phyloP scores from a whole-genome alignment of 1,140 invertebrate species.

The Linepithema humile region DNA sequence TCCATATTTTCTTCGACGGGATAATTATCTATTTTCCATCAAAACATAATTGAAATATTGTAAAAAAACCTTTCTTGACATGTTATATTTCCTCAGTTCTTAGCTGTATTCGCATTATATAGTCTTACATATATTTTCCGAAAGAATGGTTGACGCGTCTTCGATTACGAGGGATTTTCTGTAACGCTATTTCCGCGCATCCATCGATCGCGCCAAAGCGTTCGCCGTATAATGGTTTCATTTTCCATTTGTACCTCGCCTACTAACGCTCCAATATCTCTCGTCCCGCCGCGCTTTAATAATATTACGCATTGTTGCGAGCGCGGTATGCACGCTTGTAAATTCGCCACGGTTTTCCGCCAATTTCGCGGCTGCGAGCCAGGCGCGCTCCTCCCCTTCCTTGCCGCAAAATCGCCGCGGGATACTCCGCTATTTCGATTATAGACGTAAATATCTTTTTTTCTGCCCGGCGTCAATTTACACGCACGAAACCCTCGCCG shows the following conservation, averaged over 20 bases:
- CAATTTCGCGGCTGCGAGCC: slow-evolving; percentile 64
- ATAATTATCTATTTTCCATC: neutral
- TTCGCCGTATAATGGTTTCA: slow-evolving; percentile 49
- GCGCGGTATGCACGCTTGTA: slow-evolving; percentile 60
- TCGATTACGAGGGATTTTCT: slow-evolving; percentile 38
- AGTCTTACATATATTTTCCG: neutral
- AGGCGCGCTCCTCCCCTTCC: slow-evolving; percentile 42
- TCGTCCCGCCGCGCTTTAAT: slow-evolving; percentile 51
- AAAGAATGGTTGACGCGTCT: neutral
- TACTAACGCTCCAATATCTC: slow-evolving; percentile 46
- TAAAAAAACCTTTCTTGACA: neutral
- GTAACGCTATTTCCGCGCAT: slow-evolving; percentile 8
- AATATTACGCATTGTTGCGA: slow-evolving; percentile 64
- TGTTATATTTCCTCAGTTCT: neutral
- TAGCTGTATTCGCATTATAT: neutral
- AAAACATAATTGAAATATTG: neutral
- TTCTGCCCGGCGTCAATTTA: slow-evolving; percentile 10
- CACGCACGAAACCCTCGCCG: neutral
- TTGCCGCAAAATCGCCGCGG: slow-evolving; percentile 36
- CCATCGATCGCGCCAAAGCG: slow-evolving; percentile 58
- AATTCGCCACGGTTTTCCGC: slow-evolving; percentile 63
- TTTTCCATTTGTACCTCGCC: slow-evolving; percentile 43
- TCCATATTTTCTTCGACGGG: neutral
- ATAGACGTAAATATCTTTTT: slow-evolving; percentile 20
- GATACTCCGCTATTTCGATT: slow-evolving; percentile 56